These are phyloP conservation scores for Nautilus pompilius DNA, from an alignment of 1,140 invertebrate species.

Conservation along the genomic window DNA sequence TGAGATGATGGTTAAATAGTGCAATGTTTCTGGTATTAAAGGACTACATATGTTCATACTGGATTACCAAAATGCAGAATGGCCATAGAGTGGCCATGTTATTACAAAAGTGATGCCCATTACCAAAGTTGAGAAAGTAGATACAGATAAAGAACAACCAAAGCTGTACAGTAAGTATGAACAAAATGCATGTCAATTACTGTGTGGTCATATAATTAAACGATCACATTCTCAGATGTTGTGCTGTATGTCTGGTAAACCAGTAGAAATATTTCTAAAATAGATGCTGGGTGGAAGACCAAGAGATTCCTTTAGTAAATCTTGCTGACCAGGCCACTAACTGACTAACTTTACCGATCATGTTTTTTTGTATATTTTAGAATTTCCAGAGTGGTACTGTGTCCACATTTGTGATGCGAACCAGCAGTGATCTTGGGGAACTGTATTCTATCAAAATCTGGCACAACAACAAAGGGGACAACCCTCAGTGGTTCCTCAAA, in stretches of 20 bases:
- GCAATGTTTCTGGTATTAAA: too few relatives aligned
- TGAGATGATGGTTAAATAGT: too few relatives aligned
- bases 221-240: background rate
- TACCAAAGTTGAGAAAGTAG: too few relatives aligned
- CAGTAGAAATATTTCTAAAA: background rate
- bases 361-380: conserved; percentile 10
- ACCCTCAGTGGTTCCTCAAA: conserved; percentile 57
- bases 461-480: conserved; percentile 57
- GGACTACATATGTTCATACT: too few relatives aligned
- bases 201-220: too few relatives aligned
- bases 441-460: conserved; percentile 57
- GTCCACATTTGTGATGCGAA: conserved; percentile 48
- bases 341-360: background rate
- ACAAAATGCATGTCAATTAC: too few relatives aligned
- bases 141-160: too few relatives aligned
- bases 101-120: too few relatives aligned
- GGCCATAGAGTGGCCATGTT: too few relatives aligned
- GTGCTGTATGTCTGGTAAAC: background rate
- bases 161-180: too few relatives aligned
- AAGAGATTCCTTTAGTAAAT: background rate
- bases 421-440: conserved; percentile 51
- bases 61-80: too few relatives aligned
- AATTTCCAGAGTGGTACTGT: conserved; percentile 26
- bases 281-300: background rate
- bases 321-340: background rate